phyloP scores from a whole-genome alignment of 1,140 invertebrate genomes.

The Sitophilus oryzae region DNA sequence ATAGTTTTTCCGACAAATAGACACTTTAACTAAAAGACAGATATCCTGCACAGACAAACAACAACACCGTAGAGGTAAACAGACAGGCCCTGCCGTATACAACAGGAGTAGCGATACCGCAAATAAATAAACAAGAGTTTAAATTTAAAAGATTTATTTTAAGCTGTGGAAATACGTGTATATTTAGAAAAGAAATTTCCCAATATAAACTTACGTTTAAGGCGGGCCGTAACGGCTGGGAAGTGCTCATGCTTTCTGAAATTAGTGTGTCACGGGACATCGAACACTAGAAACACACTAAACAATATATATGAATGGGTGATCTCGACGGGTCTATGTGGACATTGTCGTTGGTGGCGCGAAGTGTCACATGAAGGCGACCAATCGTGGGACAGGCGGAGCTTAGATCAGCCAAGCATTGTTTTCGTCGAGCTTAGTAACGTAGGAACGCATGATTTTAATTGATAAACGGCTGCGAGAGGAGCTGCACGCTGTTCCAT shows the following conservation, averaged over 20 bases:
- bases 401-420: slow-evolving; percentile 12
- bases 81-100: not conserved
- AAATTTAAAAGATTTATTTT: too few species aligned
- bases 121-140: not conserved
- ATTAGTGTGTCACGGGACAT: slow-evolving; percentile 14
- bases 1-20: too few species aligned
- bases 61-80: not conserved
- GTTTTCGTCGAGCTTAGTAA: slow-evolving; percentile 13
- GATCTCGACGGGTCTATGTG: not conserved
- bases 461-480: slow-evolving; percentile 16
- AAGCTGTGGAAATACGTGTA: too few species aligned
- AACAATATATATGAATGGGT: slow-evolving; percentile 7
- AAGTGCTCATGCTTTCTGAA: slow-evolving; percentile 23
- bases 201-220: slow-evolving; percentile 26
- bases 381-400: slow-evolving; percentile 7
- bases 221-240: slow-evolving; percentile 23
- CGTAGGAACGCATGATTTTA: slow-evolving; percentile 20
- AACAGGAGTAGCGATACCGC: not conserved
- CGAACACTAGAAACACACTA: slow-evolving; percentile 23
- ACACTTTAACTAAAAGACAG: too few species aligned
- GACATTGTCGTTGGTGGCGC: slow-evolving; percentile 2
- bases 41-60: not conserved
- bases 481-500: slow-evolving; percentile 18
- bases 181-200: not conserved
- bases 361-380: slow-evolving; percentile 4